These are phyloP conservation scores for Colius striatus DNA, from an alignment of 2,113 vertebrate genomes.

Conservation along the genomic window DNA sequence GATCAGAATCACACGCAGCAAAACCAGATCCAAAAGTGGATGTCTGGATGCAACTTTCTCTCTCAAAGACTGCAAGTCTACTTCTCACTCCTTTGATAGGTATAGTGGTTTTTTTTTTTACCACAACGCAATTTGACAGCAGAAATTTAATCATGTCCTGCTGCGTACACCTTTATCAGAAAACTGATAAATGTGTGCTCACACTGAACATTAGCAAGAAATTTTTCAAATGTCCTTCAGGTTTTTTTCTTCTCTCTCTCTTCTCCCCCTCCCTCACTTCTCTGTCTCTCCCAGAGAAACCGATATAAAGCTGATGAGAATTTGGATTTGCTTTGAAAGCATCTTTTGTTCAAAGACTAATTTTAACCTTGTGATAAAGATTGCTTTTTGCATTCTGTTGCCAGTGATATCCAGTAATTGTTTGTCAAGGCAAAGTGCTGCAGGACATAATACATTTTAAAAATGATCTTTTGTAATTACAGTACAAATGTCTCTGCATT, in stretches of 20 bases:
- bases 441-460: conserved; percentile 63
- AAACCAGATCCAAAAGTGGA: not conserved
- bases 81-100: not conserved
- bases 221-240: conserved; percentile 74
- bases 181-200: conserved; percentile 34
- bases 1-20: not conserved
- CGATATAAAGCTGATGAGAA: conserved; percentile 64
- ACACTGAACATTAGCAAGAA: conserved; percentile 25
- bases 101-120: not conserved
- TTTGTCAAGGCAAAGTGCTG: conserved; percentile 79
- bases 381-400: conserved; percentile 75
- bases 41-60: not conserved
- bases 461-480: conserved; percentile 73
- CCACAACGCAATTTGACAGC: not conserved
- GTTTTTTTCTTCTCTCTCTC: conserved; percentile 1
- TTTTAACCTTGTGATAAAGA: conserved; percentile 79
- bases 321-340: conserved; percentile 74
- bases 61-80: not conserved
- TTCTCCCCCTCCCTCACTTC: not conserved
- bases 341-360: conserved; percentile 78
- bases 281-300: conserved; percentile 36
- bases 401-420: conserved; percentile 76
- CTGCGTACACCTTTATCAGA: conserved; percentile 22
- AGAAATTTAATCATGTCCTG: conserved; percentile 35
- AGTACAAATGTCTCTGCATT: conserved; percentile 44